Percentiles rank a stretch among this genome's conserved stretches.
Conservation (phyloP, 2,888 invertebrate species). For the Rhamnusium bicolor region DNA sequence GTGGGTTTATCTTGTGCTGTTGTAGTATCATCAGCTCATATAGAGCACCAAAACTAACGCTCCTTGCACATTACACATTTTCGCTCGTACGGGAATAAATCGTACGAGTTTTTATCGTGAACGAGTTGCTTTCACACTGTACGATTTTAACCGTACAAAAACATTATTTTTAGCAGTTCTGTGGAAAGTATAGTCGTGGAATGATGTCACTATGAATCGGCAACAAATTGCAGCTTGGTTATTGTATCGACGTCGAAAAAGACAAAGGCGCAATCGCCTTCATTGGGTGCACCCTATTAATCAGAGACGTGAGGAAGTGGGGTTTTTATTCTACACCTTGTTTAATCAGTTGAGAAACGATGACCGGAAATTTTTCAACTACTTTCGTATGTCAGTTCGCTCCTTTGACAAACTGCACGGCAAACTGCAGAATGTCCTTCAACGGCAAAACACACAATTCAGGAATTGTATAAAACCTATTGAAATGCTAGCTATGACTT, state of each 20-base stretch:
- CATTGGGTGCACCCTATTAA: slow-evolving; percentile 1
- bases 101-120: neutral
- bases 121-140: neutral
- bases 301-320: neutral
- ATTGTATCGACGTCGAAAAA: neutral
- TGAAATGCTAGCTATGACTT: slow-evolving; percentile 1
- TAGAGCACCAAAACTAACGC: too few relatives aligned
- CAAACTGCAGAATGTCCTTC: slow-evolving; percentile 1
- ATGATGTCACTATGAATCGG: neutral
- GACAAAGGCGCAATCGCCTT: slow-evolving; percentile 1
- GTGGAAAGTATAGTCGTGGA: slow-evolving; percentile 1
- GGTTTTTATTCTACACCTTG: neutral
- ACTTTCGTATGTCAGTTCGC: neutral
- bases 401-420: neutral
- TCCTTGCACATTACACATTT: slow-evolving; percentile 1
- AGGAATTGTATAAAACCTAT: slow-evolving; percentile 1
- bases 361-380: too few relatives aligned
- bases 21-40: too few relatives aligned
- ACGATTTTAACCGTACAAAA: neutral
- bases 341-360: slow-evolving; percentile 1
- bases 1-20: too few relatives aligned
- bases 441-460: slow-evolving; percentile 1
- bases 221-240: neutral
- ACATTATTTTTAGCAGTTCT: neutral
- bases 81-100: neutral